Evolutionary conservation across 2,113 vertebrate genomes (phyloP), one percentile per base, ranked within the genome.

Genomic region (Polypterus senegalus): DNA sequence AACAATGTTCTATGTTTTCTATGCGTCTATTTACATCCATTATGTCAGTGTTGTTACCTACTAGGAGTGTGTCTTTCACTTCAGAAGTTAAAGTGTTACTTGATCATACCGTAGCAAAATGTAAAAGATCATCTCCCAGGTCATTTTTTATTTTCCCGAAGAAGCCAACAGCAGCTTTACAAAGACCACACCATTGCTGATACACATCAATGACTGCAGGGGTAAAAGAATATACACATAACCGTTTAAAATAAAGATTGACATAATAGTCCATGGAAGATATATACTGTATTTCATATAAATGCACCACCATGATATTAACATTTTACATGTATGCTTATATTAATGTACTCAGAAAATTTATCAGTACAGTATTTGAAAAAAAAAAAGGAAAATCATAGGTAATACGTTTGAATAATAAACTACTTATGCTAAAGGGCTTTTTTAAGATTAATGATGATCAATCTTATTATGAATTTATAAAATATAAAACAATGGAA

Each of bases 131-230:
- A 57, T 85, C 83, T 54, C 85, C 86, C 61, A 88, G 69, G 70
- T 97, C 88, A 1, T 89, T 89, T 76, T 90, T 93, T 64, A 99
- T 83, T 82, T 92, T 99, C 69, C 81, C 79, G 57, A 99, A 91
- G 43, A 97, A 86, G 70, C 85, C 91, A 63, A 92, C 77, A 47
- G 91, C 84, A 4, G 92, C 80, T 66, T 85, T 88, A 72, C 94
- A 98, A 11, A 92, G 92, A n/a, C 96, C 96, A 65, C 92, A 98
- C 93, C 94, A 99, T 63, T 83, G 82, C 65, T 97, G 94, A 72
- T 91, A 89, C 3, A 85, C 88, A 6, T 98, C 92, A 0, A 94
- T 83, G 65, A 98, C 96, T 98, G 73, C 6, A 9, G 9, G 61
- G 62, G 68, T 48, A 58, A 49, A 49, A 62, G 9, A 64, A 11